Base-by-base conservation (phyloP, 2,113 vertebrate genomes). In the Bombycilla garrulus region DNA sequence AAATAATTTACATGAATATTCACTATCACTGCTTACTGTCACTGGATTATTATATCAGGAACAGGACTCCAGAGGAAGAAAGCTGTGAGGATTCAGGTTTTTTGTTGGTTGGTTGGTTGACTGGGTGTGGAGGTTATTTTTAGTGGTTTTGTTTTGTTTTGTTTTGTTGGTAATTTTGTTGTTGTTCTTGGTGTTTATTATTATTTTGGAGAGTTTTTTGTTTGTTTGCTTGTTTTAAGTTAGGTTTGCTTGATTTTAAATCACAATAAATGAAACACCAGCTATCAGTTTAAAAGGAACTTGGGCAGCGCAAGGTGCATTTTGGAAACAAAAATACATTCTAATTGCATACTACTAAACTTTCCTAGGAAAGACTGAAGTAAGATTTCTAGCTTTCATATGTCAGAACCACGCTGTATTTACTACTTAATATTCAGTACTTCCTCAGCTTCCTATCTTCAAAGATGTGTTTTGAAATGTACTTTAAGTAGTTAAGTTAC, bases 141-240 rank as follows among this genome's bases (percentile, higher is more conserved):
- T 44, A 23, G 23, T 10, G 28, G 4, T 10, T 45, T 56, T 57
- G 10, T 17, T 40, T 25, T 21, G 17, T 15, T 72, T 47, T 24
- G 10, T 14, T 60, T 28, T 36, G 40, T 60, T 44, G 26, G 23
- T 10, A 22, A 4, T 10, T 45, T 56, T 57, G 10, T 17, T 40
- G 6, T 33, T 57, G 10, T n/a, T 61, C 25, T 53, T 50, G 21
- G 2, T 0, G 24, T n/a, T 65, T 74, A 19, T 24, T 42, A 15
- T 45, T 40, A 10, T 33, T 25, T 40, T 48, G 14, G 4, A 0
- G 20, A 4, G 2, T 1, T 38, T 38, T 38, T 6, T 23, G 15
- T 58, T 35, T 40, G 8, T 22, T 45, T 35, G 7, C 4, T 65
- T 31, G 18, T 38, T 60, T 14, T 9, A 25, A 5, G 38, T n/a